Evolutionary conservation across 2,888 invertebrate genomes (phyloP), one percentile per base, ranked within the genome.

Genomic region (Caradrina clavipalpis): DNA sequence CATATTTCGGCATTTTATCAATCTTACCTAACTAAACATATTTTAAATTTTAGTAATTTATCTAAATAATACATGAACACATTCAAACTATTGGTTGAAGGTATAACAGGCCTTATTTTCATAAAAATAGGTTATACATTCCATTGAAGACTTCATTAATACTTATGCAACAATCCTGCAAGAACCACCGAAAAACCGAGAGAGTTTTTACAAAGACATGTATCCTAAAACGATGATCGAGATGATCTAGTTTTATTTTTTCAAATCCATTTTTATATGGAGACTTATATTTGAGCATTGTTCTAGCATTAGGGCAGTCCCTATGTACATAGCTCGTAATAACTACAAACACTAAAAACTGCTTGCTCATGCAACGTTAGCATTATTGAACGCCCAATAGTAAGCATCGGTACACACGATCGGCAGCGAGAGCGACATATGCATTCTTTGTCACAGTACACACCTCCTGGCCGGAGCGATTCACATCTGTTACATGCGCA

Each of bases 401-500:
- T 86, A 87, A 88, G 82, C 81, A 83, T 81, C 67, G 62, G 84
- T 61, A 69, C 76, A 83, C 81, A 78, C 83, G 73, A 45, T 61
- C 70, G 63, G 73, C 72, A 70, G 62, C 60, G 64, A 73, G 67
- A 65, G 82, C 89, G 94, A 93, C 94, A 95, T 95, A 93, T 95
- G 95, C 88, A 88, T 87, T 84, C 90, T 88, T 91, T 94, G 94
- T 94, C 85, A 81, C 76, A 80, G 86, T 80, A 80, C 87, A 89
- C 91, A 91, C 93, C 93, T 93, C 92, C 84, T 87, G 76, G 78
- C 86, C 84, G 85, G 80, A 86, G 82, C 81, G 69, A 76, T 84
- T 81, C 87, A 87, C 95, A 95, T 95, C 95, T 95, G 95, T 94
- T 90, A 91, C 91, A 89, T 74, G 89, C 90, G 87, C 89, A 94